Percentiles rank a stretch among this genome's conserved stretches.
Conservation (phyloP, 2,113 vertebrate genomes). For the Proteles cristata region DNA sequence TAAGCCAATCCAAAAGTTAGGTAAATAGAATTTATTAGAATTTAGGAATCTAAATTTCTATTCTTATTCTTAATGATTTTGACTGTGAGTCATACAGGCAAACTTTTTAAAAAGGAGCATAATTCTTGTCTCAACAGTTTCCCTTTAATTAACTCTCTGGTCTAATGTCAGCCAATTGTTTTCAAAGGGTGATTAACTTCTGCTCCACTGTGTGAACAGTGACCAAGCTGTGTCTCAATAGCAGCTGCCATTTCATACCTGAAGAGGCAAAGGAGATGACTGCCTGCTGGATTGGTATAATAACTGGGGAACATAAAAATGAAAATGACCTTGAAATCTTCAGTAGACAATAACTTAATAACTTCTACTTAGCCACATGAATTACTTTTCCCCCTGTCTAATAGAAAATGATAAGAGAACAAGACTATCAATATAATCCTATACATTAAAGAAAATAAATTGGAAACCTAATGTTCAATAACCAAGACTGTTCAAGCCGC, state of each 20-base stretch:
- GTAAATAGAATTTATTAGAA: slow-evolving; percentile 57
- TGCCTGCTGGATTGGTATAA: slow-evolving; percentile 21
- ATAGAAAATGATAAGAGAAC: slow-evolving; percentile 45
- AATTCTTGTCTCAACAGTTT: slow-evolving; percentile 74
- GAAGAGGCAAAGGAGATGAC: slow-evolving; percentile 67
- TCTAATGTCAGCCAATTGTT: slow-evolving; percentile 66
- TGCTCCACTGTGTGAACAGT: slow-evolving; percentile 65
- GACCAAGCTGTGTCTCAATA: slow-evolving; percentile 56
- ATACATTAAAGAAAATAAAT: slow-evolving; percentile 16
- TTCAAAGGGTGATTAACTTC: slow-evolving; percentile 70
- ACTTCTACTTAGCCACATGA: slow-evolving; percentile 27
- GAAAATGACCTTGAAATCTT: slow-evolving; percentile 76
- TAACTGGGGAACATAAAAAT: slow-evolving; percentile 57
- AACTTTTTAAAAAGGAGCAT: slow-evolving; percentile 65
- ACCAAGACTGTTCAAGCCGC: background rate
- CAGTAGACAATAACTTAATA: slow-evolving; percentile 59
- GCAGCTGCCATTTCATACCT: slow-evolving; percentile 68
- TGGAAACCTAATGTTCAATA: slow-evolving; percentile 22
- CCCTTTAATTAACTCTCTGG: slow-evolving; percentile 75
- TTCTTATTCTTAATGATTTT: slow-evolving; percentile 56
- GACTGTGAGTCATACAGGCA: slow-evolving; percentile 55
- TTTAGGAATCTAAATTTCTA: slow-evolving; percentile 48
- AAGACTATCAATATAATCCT: background rate
- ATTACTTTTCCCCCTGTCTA: slow-evolving; percentile 36
- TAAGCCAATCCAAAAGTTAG: slow-evolving; percentile 65